Conservation (phyloP, 2,113 vertebrate genomes). For the Eupsittula cactorum region DNA sequence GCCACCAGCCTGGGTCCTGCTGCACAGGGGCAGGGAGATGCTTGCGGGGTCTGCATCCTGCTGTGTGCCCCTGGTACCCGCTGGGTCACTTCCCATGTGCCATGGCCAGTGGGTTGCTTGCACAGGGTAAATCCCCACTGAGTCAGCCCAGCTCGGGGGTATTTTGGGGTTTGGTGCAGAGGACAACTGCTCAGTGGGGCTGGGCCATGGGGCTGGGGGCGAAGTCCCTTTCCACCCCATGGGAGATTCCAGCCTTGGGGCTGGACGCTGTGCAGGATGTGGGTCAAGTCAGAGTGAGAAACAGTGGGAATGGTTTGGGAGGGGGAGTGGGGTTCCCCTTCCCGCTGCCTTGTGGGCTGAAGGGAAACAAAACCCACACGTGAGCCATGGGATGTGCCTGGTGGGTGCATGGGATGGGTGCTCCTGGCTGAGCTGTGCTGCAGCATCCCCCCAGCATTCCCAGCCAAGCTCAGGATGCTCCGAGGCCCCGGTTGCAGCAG, state of each 20-base stretch:
- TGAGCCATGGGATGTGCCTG: neutral
- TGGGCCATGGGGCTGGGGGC: neutral
- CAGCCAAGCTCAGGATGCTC: neutral
- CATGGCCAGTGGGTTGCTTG: neutral
- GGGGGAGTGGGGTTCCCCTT: neutral
- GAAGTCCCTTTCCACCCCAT: neutral
- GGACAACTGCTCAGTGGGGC: neutral
- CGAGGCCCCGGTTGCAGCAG: rapidly evolving
- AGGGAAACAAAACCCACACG: neutral
- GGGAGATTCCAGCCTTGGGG: neutral
- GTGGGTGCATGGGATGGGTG: neutral
- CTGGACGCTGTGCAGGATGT: rapidly evolving
- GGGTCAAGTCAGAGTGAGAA: neutral
- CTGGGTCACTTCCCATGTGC: rapidly evolving
- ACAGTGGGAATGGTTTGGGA: rapidly evolving
- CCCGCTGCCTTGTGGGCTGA: rapidly evolving
- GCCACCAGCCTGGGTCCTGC: rapidly evolving
- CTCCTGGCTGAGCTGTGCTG: neutral
- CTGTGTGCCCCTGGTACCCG: rapidly evolving
- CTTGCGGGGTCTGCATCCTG: neutral
- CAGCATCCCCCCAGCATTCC: neutral
- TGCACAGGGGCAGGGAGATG: neutral
- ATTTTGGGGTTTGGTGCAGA: neutral
- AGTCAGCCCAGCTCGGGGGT: rapidly evolving
- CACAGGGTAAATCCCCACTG: neutral